Evolutionary conservation across 2,888 invertebrate genomes (phyloP).

Genomic region (Panopea generosa): DNA sequence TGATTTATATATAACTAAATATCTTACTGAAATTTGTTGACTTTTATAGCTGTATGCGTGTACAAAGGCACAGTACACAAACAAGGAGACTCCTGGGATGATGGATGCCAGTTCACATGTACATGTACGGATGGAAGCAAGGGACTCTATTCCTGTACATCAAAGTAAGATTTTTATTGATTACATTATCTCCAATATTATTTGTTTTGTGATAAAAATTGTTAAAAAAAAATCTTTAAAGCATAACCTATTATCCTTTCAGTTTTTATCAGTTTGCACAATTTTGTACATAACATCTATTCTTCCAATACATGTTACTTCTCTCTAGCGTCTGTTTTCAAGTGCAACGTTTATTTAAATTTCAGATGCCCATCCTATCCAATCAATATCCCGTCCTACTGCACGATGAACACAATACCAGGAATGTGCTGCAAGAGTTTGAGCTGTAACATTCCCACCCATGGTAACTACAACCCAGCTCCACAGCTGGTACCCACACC

Average conservation of each 20-base stretch:
- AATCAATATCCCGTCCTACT: conserved; percentile 70
- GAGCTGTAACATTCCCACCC: conserved; percentile 70
- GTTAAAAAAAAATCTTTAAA: too few relatives aligned
- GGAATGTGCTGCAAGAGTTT: conserved; percentile 76
- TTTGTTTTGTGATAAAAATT: too few relatives aligned
- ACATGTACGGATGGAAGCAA: conserved; percentile 67
- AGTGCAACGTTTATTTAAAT: too few relatives aligned
- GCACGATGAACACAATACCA: conserved; percentile 67
- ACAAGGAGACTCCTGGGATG: conserved; percentile 73
- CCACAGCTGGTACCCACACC: conserved; percentile 71
- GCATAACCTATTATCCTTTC: too few relatives aligned
- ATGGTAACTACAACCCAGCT: conserved; percentile 71
- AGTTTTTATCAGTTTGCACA: too few relatives aligned
- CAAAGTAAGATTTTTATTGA: conserved; percentile 72
- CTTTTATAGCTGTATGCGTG: conserved; percentile 66
- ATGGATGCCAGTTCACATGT: conserved; percentile 73
- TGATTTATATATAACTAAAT: too few relatives aligned
- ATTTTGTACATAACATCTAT: too few relatives aligned
- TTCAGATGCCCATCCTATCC: conserved; percentile 74
- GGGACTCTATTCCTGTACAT: conserved; percentile 71
- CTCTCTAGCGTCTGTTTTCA: too few relatives aligned
- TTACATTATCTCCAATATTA: too few relatives aligned
- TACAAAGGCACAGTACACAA: conserved; percentile 70
- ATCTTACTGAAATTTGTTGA: too few relatives aligned
- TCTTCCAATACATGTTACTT: too few relatives aligned